Conservation (phyloP, 2,797 vertebrate species). For the Psittacula derbiana region DNA sequence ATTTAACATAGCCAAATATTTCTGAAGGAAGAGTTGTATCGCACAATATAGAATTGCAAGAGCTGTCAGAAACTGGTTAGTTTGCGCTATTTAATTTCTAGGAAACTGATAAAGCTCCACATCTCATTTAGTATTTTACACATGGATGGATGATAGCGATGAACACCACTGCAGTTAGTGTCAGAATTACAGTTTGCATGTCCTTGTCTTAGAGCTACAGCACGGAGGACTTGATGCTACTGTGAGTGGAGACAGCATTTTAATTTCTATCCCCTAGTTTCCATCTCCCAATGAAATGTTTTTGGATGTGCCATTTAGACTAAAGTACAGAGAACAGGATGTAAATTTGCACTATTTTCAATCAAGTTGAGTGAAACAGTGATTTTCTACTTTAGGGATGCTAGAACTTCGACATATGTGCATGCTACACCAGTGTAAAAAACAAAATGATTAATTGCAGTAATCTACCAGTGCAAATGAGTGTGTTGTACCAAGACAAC, state of each 20-base stretch:
- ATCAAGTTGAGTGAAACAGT: not conserved
- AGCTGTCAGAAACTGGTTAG: not conserved
- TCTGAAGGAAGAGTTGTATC: not conserved
- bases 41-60: not conserved
- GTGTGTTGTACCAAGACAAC: too few relatives aligned
- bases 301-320: not conserved
- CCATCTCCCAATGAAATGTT: not conserved
- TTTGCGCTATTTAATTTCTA: not conserved
- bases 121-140: not conserved
- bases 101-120: not conserved
- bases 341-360: not conserved
- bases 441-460: not conserved
- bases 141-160: not conserved
- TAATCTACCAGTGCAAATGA: not conserved
- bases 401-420: not conserved
- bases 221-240: accelerated
- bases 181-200: not conserved
- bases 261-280: not conserved
- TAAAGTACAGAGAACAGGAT: not conserved
- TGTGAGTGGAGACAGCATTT: not conserved
- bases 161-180: not conserved
- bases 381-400: not conserved
- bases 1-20: not conserved
- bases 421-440: not conserved
- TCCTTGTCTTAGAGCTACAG: not conserved